Percentiles rank a stretch among this genome's conserved stretches.
Conservation (phyloP, 2,888 invertebrate species). For the Microdon myrmicae region DNA sequence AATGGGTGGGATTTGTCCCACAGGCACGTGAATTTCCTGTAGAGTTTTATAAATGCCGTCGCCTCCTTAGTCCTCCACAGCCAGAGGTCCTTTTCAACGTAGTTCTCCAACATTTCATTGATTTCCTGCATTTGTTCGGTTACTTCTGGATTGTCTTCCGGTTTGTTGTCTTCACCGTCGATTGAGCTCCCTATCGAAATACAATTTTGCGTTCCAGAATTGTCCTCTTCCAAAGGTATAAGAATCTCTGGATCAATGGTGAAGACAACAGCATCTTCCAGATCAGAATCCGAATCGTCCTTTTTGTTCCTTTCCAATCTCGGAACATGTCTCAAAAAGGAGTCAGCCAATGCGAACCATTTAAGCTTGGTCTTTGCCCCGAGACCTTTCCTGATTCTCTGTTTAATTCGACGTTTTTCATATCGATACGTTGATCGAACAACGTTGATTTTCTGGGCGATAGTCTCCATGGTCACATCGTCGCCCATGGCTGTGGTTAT, state of each 20-base stretch:
- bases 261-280: conserved; percentile 55
- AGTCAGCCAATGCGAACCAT: conserved; percentile 57
- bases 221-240: conserved; percentile 51
- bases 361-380: conserved; percentile 55
- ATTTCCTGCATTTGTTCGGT: conserved; percentile 40
- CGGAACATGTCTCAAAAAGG: conserved; percentile 54
- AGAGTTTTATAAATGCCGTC: conserved; percentile 19
- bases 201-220: conserved; percentile 40
- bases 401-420: conserved; percentile 56
- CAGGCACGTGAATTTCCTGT: conserved; percentile 25
- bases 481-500: conserved; percentile 55
- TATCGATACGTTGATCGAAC: conserved; percentile 56
- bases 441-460: conserved; percentile 55
- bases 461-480: conserved; percentile 51
- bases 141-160: conserved; percentile 18
- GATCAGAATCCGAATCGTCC: conserved; percentile 54
- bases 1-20: conserved; percentile 22
- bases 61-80: conserved; percentile 31
- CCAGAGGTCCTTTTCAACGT: conserved; percentile 2
- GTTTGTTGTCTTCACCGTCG: background rate
- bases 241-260: conserved; percentile 55
- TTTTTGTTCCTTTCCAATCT: conserved; percentile 49
- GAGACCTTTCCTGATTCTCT: conserved; percentile 53
- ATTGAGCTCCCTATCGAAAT: conserved; percentile 33
- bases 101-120: conserved; percentile 38